Conservation (phyloP, 2,888 invertebrate species). For the Spisula solida region DNA sequence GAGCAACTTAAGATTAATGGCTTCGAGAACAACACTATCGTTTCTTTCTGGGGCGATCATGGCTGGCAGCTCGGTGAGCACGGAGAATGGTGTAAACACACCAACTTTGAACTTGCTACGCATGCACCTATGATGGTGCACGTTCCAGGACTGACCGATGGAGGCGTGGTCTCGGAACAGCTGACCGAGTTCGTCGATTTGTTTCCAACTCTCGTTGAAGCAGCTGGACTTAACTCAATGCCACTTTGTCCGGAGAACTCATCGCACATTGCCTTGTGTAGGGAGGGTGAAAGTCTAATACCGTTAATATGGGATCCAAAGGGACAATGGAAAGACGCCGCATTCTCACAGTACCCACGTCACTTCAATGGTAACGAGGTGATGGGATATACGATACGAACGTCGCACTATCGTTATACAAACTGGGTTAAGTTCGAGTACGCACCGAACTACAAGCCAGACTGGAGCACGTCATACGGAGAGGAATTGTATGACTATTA, state of each 20-base stretch:
- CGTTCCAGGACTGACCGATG: slow-evolving; percentile 76
- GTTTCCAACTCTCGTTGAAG: slow-evolving; percentile 76
- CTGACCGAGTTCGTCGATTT: slow-evolving; percentile 76
- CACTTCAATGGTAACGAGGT: slow-evolving; percentile 19
- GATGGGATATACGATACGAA: slow-evolving; percentile 74
- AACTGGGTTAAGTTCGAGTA: slow-evolving; percentile 72
- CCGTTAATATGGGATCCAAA: slow-evolving; percentile 59
- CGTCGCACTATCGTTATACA: slow-evolving; percentile 74
- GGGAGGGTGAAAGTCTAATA: slow-evolving; percentile 67
- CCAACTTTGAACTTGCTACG: no score
- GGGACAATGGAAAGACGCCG: slow-evolving; percentile 48
- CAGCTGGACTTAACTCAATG: slow-evolving; percentile 66
- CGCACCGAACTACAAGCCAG: slow-evolving; percentile 54
- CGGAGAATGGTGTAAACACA: no score
- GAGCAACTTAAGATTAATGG: no score
- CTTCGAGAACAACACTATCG: slow-evolving; percentile 68
- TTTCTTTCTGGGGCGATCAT: no score
- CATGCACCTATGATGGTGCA: no score
- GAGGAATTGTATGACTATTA: slow-evolving; percentile 71
- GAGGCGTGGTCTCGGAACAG: slow-evolving; percentile 63
- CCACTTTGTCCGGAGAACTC: slow-evolving; percentile 68
- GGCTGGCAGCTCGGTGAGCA: no score
- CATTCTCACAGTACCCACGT: no score
- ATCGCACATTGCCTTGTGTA: neutral
- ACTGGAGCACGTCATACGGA: slow-evolving; percentile 58